These are phyloP conservation scores for Cydia strobilella DNA, from an alignment of 1,140 invertebrate genomes.

Conservation along the genomic window DNA sequence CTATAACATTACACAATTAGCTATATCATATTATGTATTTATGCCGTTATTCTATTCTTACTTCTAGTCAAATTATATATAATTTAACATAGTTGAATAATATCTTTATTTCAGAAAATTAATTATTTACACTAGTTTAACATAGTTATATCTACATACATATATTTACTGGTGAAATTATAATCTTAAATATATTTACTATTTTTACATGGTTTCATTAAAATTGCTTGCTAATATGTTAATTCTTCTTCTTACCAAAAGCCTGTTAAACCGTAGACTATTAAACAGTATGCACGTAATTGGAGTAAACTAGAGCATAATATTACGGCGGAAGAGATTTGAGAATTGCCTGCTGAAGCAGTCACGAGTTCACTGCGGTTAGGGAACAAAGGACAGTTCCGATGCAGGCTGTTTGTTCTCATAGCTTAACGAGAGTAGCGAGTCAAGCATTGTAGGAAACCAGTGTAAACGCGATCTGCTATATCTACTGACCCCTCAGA, in stretches of 20 bases:
- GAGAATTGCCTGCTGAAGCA: not conserved
- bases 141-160: not conserved
- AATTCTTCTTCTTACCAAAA: too few relatives aligned
- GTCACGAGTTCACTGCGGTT: not conserved
- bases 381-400: constrained; percentile 14
- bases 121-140: too few relatives aligned
- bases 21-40: not conserved
- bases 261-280: too few relatives aligned
- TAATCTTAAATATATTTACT: constrained; percentile 14
- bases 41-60: not conserved
- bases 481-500: too few relatives aligned
- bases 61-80: constrained; percentile 1
- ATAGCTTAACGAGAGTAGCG: not conserved
- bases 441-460: too few relatives aligned
- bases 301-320: not conserved
- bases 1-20: not conserved
- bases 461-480: too few relatives aligned
- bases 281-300: too few relatives aligned
- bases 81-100: not conserved
- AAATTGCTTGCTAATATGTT: not conserved
- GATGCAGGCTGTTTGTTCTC: not conserved
- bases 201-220: not conserved
- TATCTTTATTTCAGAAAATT: too few relatives aligned
- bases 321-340: not conserved
- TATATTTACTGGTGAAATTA: not conserved